Evolutionary conservation across 2,888 invertebrate species (phyloP).

Genomic region (Drosophila ustulata): DNA sequence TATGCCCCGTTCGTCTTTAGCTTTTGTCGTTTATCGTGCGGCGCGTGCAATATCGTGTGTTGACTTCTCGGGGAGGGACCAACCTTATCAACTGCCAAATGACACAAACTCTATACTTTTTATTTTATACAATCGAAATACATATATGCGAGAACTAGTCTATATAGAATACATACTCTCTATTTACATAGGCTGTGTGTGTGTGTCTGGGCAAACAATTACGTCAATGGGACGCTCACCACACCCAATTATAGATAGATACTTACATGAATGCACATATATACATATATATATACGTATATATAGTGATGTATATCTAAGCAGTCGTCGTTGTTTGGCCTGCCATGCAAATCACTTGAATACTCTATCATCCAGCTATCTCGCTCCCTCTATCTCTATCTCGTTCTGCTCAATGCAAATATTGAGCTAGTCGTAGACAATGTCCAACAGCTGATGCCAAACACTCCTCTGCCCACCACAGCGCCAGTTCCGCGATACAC

Average conservation of each 20-base stretch:
- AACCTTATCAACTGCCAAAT: conserved; percentile 58
- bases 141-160: conserved; percentile 8
- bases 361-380: conserved; percentile 8
- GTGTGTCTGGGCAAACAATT: conserved; percentile 64
- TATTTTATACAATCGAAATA: conserved; percentile 1
- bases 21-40: conserved; percentile 22
- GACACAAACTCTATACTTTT: conserved; percentile 55
- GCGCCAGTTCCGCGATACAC: conserved; percentile 6
- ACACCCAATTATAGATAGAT: conserved; percentile 51
- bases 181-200: conserved; percentile 45
- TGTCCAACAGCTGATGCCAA: conserved; percentile 58
- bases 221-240: conserved; percentile 59
- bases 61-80: conserved; percentile 24
- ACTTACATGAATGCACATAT: conserved; percentile 33
- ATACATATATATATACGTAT: no score
- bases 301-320: background rate
- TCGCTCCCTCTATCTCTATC: background rate
- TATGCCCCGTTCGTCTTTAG: conserved; percentile 13
- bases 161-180: conserved; percentile 42
- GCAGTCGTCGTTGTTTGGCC: background rate
- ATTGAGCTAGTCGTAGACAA: conserved; percentile 42
- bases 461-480: conserved; percentile 5
- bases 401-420: conserved; percentile 43
- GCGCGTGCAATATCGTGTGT: conserved; percentile 36
- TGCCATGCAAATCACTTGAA: conserved; percentile 47